Evolutionary conservation across 2,113 vertebrate species (phyloP).

Genomic region (Tympanuchus pallidicinctus): DNA sequence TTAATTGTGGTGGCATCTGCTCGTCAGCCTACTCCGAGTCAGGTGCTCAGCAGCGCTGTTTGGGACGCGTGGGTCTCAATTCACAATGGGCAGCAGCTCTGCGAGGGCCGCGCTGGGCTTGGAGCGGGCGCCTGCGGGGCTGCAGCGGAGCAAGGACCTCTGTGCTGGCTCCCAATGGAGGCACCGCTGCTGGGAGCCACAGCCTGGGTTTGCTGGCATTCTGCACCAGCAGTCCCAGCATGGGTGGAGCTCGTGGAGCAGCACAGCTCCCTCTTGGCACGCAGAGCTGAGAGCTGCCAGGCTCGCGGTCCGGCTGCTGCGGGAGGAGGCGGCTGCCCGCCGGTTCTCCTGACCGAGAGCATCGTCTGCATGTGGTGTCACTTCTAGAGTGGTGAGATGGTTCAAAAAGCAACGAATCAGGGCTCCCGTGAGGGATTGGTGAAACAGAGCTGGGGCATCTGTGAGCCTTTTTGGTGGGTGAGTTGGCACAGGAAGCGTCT

Average conservation of each 20-base stretch:
- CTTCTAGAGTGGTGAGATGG: neutral
- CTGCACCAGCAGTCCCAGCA: fast-evolving
- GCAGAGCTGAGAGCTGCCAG: fast-evolving
- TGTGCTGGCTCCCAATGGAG: neutral
- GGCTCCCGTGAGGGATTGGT: fast-evolving
- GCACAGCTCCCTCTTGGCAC: neutral
- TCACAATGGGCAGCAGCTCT: neutral
- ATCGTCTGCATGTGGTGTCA: neutral
- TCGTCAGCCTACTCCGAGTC: neutral
- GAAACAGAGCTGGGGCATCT: neutral
- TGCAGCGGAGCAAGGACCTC: neutral
- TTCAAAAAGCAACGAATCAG: neutral
- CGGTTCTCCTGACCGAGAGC: neutral
- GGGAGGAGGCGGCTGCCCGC: neutral
- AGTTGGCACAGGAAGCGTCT: neutral
- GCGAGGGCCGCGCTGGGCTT: fast-evolving
- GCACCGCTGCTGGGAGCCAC: fast-evolving
- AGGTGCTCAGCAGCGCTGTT: neutral
- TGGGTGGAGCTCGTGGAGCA: too few species aligned
- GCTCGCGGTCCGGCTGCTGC: neutral
- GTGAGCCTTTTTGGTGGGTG: fast-evolving
- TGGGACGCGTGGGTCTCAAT: neutral
- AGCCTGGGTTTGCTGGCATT: neutral
- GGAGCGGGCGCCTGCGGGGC: neutral
- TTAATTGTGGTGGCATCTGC: neutral